Evolutionary conservation across 2,888 invertebrate species (phyloP), one percentile per base, ranked within the genome.

Genomic region (Drosophila kambysellisi): DNA sequence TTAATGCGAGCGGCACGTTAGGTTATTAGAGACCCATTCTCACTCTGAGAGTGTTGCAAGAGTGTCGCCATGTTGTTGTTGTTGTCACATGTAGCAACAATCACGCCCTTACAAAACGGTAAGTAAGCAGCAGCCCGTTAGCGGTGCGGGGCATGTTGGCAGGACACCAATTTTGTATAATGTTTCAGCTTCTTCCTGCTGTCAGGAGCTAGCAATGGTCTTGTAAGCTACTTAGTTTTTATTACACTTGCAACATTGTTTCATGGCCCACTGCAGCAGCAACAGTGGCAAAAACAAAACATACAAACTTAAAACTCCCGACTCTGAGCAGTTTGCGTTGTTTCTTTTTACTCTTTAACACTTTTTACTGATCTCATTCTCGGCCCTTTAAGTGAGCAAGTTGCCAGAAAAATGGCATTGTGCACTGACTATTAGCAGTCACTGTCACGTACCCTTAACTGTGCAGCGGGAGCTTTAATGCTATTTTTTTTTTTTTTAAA

Each of bases 1-100:
- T 88, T 90, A 90, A 88, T 88, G 88, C 79, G 89, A 84, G 79
- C 83, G 81, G 89, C 90, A 90, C 91, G 88, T 90, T 89, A 83
- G 79, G 89, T 88, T 90, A 90, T 88, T 90, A 89, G 84, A 88
- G 79, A 72, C 87, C 79, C 84, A 87, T 88, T 85, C 88, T 88
- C 85, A 85, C 89, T 86, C 20, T 30, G 43, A 74, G 46, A 46
- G 46, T 46, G 46, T 6, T 46, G 46, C 46, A 46, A 48, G 60
- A 74, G 79, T 60, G 79, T 68, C 17, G 46, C 72, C 50, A 60
- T 50, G 17, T 29, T 29, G 29, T 50, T 29, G 29, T 50, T 76
- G 63, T 53, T 84, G 89, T 66, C 68, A 58, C 82, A 86, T 88
- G 81, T 81, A 68, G 70, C 67, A 89, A 85, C 87, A 88, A 88